Evolutionary conservation across 2,797 vertebrate species (phyloP), one percentile per base, ranked within the genome.

Genomic region (Gallinago solitaria): DNA sequence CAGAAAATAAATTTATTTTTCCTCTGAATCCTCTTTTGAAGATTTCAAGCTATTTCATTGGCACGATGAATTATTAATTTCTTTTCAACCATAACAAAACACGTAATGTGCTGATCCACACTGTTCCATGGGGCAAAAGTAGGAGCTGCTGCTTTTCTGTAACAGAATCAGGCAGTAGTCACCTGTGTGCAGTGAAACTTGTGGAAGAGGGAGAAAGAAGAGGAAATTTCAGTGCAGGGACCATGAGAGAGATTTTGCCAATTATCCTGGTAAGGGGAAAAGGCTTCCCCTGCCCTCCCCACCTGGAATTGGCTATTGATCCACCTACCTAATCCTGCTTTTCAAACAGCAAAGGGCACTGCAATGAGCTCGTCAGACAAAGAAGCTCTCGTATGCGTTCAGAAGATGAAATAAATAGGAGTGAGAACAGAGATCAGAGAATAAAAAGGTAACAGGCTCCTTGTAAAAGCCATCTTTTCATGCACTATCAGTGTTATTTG

Each of bases 361-460:
- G 11, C 51, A 37, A 18, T 9, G 48, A 73, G 43, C 48, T 74
- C 25, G 9, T 57, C 23, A n/a, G 37, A 25, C 39, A 86, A 33
- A 48, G 41, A 9, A 68, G n/a, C 37, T 51, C 67, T 57, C 4
- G 0, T 10, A 9, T 18, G 6, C 0, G 0, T 24, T 54, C 17
- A 21, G 54, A 37, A 90, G 68, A 68, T 86, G 12, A 41, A 53
- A 59, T 24, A 50, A 69, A 50, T 2, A 27, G 32, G 32, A 28
- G 12, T 53, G 53, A n/a, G 43, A 82, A 24, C 33, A 39, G 59
- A 32, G 54, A 54, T 28, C 12, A 27, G 8, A 39, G n/a, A 43
- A 18, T 14, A 19, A 17, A 78, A 69, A 60, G 57, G 51, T 60
- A 68, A 37, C 0, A 9, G n/a, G 30, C 35, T 89, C 68, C 82